Evolutionary conservation across 2,797 vertebrate genomes (phyloP), one percentile per base, ranked within the genome.

Genomic region (Odontamblyopus rebecca): DNA sequence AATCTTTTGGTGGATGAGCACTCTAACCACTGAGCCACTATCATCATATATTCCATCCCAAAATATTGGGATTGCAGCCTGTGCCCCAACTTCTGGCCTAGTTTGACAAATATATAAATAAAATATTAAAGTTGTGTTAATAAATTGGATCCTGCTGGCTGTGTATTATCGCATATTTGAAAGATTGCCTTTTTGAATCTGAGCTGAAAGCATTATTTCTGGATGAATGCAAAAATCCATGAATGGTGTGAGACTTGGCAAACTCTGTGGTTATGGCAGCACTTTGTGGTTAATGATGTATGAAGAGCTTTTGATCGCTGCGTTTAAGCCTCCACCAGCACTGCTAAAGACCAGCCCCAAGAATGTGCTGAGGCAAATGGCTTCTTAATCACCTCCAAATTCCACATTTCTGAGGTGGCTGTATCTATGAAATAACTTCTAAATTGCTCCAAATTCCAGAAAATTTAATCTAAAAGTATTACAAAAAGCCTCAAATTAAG

Each of bases 241-340:
- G 81, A 84, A 83, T 72, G 82, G 90, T 86, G 91, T 92, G 85
- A 91, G 90, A 91, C 75, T 82, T 91, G 86, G 86, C 89, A 89
- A 87, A 86, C 86, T 86, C 78, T 81, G 82, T 87, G 68, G 74
- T 92, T 90, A 89, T 83, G 84, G 89, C 82, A 86, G 85, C 84
- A 91, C 88, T 92, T 92, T 87, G 81, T 83, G 84, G 85, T 93
- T 93, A 93, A 94, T 93, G 91, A 89, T 91, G 91, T 93, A 93
- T 94, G 89, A 93, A 93, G 73, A 79, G 81, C 76, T 91, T 94
- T 93, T 93, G 91, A 92, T 91, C 82, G 76, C 71, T 66, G 81
- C 87, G 81, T 79, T 73, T 84, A 81, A 89, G 79, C 85, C 80
- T 83, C 85, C 86, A 84, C 85, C 86, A 48, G 44, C 44, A 48